Evolutionary conservation across 2,113 vertebrate species (phyloP).

Genomic region (Pedetes capensis): DNA sequence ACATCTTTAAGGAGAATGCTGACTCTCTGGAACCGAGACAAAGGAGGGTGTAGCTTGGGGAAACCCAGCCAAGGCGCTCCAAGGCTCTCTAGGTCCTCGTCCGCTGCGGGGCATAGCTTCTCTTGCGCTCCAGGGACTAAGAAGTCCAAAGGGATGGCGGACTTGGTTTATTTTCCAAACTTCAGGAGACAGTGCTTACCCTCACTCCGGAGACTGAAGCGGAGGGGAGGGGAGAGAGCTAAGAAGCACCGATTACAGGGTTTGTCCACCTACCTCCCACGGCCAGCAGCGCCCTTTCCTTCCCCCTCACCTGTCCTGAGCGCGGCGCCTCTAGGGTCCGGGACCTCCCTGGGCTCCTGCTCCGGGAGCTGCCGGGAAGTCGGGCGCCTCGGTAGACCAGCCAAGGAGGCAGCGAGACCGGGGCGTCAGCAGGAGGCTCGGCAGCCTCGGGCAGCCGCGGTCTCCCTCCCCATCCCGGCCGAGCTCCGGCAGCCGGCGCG

Average conservation of each 20-base stretch:
- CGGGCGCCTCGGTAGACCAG: not conserved
- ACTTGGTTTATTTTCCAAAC: conserved; percentile 67
- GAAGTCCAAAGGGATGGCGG: not conserved
- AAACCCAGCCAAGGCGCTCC: not conserved
- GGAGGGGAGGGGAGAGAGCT: not conserved
- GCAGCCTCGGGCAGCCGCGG: conserved; percentile 42
- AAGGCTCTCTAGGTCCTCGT: not conserved
- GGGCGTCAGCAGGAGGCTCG: conserved; percentile 50
- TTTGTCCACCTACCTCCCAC: not conserved
- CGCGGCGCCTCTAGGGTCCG: not conserved
- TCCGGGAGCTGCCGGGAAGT: not conserved
- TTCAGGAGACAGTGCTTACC: conserved; percentile 35
- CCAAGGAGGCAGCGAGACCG: not conserved
- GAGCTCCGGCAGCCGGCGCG: conserved; percentile 44
- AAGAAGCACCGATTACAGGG: not conserved
- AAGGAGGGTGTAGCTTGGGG: conserved; percentile 70
- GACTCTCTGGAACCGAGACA: conserved; percentile 65
- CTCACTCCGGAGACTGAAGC: not conserved
- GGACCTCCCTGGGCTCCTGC: not conserved
- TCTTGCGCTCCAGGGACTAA: not conserved
- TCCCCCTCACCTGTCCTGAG: conserved; percentile 69
- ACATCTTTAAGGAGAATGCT: conserved; percentile 38
- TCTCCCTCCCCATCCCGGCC: conserved; percentile 49
- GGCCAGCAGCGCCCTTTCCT: not conserved
- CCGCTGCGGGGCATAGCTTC: not conserved